phyloP scores from a whole-genome alignment of 2,888 invertebrate species.

The Lissocephala sabroskyi region DNA sequence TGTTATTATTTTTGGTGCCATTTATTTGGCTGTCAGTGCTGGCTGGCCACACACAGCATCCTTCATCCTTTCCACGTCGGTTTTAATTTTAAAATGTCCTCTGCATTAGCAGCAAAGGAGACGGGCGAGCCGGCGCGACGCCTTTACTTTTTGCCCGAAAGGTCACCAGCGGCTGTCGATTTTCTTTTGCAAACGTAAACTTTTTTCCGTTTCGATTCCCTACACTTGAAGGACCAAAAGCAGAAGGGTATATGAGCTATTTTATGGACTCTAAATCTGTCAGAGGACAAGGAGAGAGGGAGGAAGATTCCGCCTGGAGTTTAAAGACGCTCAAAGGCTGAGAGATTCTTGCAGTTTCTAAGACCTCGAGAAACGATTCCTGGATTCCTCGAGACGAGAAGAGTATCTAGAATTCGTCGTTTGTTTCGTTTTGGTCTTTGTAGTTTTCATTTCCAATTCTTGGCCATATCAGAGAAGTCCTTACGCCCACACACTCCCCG shows the following conservation, averaged over 20 bases:
- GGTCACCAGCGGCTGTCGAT: slow-evolving; percentile 36
- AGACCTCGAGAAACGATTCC: too few species aligned
- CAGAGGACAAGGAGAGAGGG: too few species aligned
- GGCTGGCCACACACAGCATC: slow-evolving; percentile 17
- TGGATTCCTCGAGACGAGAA: too few species aligned
- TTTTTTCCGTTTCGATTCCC: too few species aligned
- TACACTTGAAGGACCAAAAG: too few species aligned
- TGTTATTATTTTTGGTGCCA: slow-evolving; percentile 67
- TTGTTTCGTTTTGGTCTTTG: slow-evolving; percentile 34
- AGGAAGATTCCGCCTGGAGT: too few species aligned
- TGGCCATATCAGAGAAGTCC: too few species aligned
- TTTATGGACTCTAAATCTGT: too few species aligned
- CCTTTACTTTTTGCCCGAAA: slow-evolving; percentile 27
- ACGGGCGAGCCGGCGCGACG: slow-evolving; percentile 29
- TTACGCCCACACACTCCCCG: slow-evolving; percentile 1
- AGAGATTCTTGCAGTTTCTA: too few species aligned
- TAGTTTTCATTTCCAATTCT: slow-evolving; percentile 35
- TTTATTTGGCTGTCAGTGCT: slow-evolving; percentile 68
- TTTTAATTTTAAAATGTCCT: slow-evolving; percentile 66
- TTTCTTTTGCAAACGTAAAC: slow-evolving; percentile 11
- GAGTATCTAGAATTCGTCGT: too few species aligned
- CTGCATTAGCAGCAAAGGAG: slow-evolving; percentile 21
- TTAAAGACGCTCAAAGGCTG: too few species aligned
- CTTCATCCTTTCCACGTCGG: slow-evolving; percentile 35
- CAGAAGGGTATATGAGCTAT: too few species aligned